Percentiles rank a stretch among this genome's conserved stretches.
Evolutionary conservation across 1,140 invertebrate species (phyloP).

Genomic region (Spodoptera frugiperda): DNA sequence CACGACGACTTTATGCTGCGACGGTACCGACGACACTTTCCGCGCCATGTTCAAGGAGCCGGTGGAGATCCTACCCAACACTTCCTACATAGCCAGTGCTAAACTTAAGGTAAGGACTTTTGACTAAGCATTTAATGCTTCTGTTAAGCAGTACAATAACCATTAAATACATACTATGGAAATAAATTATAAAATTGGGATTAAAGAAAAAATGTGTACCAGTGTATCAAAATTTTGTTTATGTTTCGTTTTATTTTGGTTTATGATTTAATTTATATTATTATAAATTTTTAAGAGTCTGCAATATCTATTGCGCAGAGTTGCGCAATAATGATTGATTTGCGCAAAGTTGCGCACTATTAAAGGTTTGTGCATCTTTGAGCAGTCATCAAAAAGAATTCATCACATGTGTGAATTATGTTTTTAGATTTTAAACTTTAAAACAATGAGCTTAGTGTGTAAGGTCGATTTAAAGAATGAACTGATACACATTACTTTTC

Average conservation of each 20-base stretch:
- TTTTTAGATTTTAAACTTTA: neutral
- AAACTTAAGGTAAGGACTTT: slow-evolving; percentile 90
- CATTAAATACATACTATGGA: no score
- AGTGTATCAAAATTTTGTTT: neutral
- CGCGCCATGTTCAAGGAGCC: slow-evolving; percentile 96
- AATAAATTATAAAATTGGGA: neutral
- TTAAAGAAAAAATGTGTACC: slow-evolving; percentile 26
- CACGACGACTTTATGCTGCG: slow-evolving; percentile 92
- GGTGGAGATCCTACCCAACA: slow-evolving; percentile 93
- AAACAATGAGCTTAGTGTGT: neutral
- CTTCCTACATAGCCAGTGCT: slow-evolving; percentile 93
- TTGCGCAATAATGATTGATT: no score
- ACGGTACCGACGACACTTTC: slow-evolving; percentile 94
- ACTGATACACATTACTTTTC: slow-evolving; percentile 28
- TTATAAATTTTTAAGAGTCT: no score
- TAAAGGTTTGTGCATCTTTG: neutral
- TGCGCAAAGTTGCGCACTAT: no score
- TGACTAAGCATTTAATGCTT: no score
- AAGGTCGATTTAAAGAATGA: neutral
- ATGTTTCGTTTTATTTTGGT: neutral
- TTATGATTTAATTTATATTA: no score
- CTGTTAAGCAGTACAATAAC: no score
- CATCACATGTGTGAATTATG: neutral
- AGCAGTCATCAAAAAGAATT: neutral
- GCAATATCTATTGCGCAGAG: no score